Conservation (phyloP, 2,113 vertebrate species). For the Centropus bengalensis region DNA sequence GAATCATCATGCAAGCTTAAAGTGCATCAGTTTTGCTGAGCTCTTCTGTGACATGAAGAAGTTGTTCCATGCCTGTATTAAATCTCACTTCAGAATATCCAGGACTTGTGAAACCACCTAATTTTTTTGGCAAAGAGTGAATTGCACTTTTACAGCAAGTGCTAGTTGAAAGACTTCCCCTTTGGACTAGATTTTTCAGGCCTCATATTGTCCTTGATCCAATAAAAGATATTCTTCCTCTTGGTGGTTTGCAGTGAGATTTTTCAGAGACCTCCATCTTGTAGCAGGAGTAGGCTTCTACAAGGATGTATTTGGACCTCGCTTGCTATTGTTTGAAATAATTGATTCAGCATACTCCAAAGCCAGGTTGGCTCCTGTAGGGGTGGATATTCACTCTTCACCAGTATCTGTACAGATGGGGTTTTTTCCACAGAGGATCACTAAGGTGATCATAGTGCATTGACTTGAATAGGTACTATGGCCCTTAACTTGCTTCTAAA, state of each 20-base stretch:
- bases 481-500: background rate
- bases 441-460: background rate
- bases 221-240: background rate
- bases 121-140: background rate
- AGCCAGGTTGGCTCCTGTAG: background rate
- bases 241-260: background rate
- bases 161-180: background rate
- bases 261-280: background rate
- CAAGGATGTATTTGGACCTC: background rate
- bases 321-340: background rate
- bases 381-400: background rate
- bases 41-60: background rate
- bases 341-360: background rate
- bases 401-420: background rate
- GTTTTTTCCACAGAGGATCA: background rate
- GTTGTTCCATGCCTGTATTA: background rate
- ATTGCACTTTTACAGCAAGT: background rate
- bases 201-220: background rate
- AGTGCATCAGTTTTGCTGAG: background rate
- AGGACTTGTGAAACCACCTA: background rate
- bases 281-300: background rate
- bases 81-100: background rate
- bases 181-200: background rate
- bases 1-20: background rate
- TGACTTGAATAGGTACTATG: background rate